A percentile compares a stretch with the other conserved stretches of the same genome.
These are phyloP conservation scores for Abrostola triplasia DNA, from an alignment of 2,888 invertebrate genomes.

Conservation along the genomic window DNA sequence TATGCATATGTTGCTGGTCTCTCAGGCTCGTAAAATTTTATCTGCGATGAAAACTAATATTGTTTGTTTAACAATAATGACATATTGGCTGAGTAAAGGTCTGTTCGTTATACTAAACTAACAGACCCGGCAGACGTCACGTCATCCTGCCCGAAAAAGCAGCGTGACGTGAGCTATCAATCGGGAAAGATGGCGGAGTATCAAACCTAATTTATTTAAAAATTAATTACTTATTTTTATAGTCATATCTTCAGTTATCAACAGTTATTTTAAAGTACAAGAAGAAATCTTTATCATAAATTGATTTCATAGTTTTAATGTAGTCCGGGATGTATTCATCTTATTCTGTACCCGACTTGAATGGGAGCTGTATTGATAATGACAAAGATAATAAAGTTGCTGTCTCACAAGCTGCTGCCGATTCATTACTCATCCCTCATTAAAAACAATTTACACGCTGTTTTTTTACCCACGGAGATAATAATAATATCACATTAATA, in stretches of 20 bases:
- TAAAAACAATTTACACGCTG: slow-evolving; percentile 31
- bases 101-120: too few relatives aligned
- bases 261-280: too few relatives aligned
- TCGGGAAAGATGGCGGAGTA: too few relatives aligned
- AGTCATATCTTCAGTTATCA: too few relatives aligned
- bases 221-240: too few relatives aligned
- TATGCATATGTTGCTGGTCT: slow-evolving; percentile 24
- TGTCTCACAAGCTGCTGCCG: slow-evolving; percentile 1
- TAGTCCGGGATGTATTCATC: background rate
- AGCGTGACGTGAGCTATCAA: too few relatives aligned
- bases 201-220: too few relatives aligned
- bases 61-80: background rate
- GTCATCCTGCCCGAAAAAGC: too few relatives aligned
- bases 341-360: background rate
- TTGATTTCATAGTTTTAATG: too few relatives aligned
- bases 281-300: too few relatives aligned
- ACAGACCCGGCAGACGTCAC: too few relatives aligned
- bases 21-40: slow-evolving; percentile 9
- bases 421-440: slow-evolving; percentile 41
- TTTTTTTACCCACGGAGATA: slow-evolving; percentile 14
- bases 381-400: slow-evolving; percentile 15
- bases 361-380: slow-evolving; percentile 5
- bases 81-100: too few relatives aligned
- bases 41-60: slow-evolving; percentile 7
- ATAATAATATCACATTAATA: slow-evolving; percentile 13